Percentiles rank a stretch among this genome's conserved stretches.
These are phyloP conservation scores for Tyria jacobaeae DNA, from an alignment of 2,888 invertebrate genomes.

Conservation along the genomic window DNA sequence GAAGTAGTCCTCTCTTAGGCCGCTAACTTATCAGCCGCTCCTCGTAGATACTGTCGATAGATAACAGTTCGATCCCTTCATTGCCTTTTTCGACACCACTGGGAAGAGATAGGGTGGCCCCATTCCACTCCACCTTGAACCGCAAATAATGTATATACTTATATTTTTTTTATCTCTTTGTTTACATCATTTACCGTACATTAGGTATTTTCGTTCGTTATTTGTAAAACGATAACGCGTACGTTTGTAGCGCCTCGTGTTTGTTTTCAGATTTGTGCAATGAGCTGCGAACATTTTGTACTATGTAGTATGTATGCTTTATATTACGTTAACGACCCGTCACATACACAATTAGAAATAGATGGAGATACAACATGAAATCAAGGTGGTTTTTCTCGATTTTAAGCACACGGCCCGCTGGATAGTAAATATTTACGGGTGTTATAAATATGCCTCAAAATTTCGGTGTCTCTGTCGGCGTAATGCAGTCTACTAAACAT, in stretches of 20 bases:
- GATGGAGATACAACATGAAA: constrained; percentile 3
- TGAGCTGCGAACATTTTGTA: constrained; percentile 14
- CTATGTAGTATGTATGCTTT: constrained; percentile 10
- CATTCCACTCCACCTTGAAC: no score
- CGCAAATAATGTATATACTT: no score
- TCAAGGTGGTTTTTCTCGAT: not conserved
- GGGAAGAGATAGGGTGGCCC: no score
- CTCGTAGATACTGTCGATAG: no score
- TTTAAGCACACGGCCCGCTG: not conserved
- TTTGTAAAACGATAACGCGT: constrained; percentile 18
- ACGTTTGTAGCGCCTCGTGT: constrained; percentile 2
- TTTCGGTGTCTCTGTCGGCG: no score
- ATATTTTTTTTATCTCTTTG: constrained; percentile 22
- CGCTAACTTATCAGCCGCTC: no score
- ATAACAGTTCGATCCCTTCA: no score
- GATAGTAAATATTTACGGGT: not conserved
- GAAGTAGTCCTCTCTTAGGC: no score
- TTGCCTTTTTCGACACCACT: no score
- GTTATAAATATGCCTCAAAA: no score
- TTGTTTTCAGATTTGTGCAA: constrained; percentile 18
- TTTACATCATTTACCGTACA: constrained; percentile 27
- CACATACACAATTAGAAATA: constrained; percentile 10
- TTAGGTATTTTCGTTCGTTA: constrained; percentile 19
- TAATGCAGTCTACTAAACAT: no score
- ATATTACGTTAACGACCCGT: constrained; percentile 10